A percentile compares a stretch with the other conserved stretches of the same genome.
phyloP scores from a whole-genome alignment of 2,888 invertebrate genomes.

The Pollenia amentaria region DNA sequence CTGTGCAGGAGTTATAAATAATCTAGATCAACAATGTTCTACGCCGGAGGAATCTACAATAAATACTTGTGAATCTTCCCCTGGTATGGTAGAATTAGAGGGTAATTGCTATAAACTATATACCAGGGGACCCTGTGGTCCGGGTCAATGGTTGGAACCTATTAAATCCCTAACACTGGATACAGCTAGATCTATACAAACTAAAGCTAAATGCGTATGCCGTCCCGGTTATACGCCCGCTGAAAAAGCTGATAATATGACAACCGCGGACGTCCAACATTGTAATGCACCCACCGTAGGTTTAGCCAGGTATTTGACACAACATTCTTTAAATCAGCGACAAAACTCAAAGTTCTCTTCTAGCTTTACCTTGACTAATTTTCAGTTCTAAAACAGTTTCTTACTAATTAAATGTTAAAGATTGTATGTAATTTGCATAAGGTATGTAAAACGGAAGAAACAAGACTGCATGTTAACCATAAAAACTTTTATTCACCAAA shows the following conservation, averaged over 20 bases:
- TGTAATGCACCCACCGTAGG: constrained; percentile 88
- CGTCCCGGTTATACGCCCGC: constrained; percentile 87
- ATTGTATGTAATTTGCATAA: not conserved
- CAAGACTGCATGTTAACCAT: constrained; percentile 9
- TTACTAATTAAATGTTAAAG: not conserved
- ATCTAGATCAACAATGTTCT: constrained; percentile 83
- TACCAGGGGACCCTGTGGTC: constrained; percentile 90
- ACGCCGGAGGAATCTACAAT: constrained; percentile 71
- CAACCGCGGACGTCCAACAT: constrained; percentile 79
- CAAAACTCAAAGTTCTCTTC: constrained; percentile 73
- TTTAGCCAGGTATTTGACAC: constrained; percentile 88
- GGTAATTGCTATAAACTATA: constrained; percentile 91
- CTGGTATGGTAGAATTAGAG: constrained; percentile 88
- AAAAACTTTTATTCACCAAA: not conserved
- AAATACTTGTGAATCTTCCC: constrained; percentile 86
- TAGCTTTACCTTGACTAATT: constrained; percentile 71
- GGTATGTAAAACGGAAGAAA: too few species aligned
- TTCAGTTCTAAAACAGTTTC: constrained; percentile 62
- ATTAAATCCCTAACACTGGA: constrained; percentile 81
- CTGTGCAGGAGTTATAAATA: constrained; percentile 86
- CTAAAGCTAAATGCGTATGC: constrained; percentile 88
- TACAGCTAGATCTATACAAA: constrained; percentile 77
- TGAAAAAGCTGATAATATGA: constrained; percentile 72
- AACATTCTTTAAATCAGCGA: constrained; percentile 77
- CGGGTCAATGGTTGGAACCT: constrained; percentile 89